These are phyloP conservation scores for Gorsachius magnificus DNA, from an alignment of 2,797 vertebrate species.

Conservation along the genomic window DNA sequence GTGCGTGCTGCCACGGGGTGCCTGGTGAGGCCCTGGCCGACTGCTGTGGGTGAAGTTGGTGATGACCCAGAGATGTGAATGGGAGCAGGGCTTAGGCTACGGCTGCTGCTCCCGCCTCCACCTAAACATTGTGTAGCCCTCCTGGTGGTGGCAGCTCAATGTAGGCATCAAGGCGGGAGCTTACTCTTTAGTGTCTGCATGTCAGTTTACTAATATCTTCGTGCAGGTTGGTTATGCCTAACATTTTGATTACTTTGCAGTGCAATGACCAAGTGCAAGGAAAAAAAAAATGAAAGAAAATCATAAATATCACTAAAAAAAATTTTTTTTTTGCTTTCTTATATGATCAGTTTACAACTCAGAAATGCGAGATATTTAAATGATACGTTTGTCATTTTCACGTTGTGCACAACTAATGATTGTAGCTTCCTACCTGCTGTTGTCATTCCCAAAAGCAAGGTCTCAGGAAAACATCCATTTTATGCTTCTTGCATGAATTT, in stretches of 20 bases:
- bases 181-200: neutral
- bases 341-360: neutral
- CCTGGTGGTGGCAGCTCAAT: neutral
- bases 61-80: neutral
- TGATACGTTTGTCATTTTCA: neutral
- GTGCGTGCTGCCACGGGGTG: rapidly evolving
- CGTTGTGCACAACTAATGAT: neutral
- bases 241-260: neutral
- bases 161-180: neutral
- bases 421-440: neutral
- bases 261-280: neutral
- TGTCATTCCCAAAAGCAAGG: neutral
- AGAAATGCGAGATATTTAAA: neutral
- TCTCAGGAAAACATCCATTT: neutral
- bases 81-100: neutral
- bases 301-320: neutral
- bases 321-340: neutral
- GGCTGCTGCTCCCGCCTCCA: neutral
- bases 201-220: neutral
- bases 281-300: neutral
- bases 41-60: neutral
- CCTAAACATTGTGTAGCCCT: neutral
- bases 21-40: neutral
- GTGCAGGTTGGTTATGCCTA: neutral
- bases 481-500: conserved; percentile 12